phyloP scores from a whole-genome alignment of 2,113 vertebrate species.

The Crotophaga sulcirostris region DNA sequence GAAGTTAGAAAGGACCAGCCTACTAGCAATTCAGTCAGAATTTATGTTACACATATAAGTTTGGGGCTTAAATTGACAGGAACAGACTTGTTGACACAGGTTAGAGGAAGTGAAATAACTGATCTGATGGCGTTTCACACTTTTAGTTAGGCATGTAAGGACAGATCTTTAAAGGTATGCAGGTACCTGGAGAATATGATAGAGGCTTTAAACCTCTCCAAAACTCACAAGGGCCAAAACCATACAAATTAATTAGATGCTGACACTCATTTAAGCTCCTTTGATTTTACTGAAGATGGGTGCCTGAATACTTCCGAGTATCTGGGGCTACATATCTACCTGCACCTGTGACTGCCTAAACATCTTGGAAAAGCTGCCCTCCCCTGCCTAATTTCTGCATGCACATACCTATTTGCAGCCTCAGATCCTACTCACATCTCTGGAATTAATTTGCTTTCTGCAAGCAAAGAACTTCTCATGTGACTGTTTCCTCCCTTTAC shows the following conservation, averaged over 20 bases:
- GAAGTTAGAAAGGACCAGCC: background rate
- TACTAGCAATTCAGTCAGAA: background rate
- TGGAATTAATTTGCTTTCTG: conserved; percentile 4
- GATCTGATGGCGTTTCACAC: background rate
- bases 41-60: background rate
- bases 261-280: background rate
- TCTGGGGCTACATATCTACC: background rate
- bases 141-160: background rate
- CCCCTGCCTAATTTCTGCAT: background rate
- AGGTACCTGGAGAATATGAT: background rate
- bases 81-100: background rate
- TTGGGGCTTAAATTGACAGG: background rate
- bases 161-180: conserved; percentile 7
- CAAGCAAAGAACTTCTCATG: background rate
- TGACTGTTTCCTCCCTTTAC: background rate
- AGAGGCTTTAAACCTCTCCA: background rate
- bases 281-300: background rate
- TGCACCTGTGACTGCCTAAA: background rate
- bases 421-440: background rate
- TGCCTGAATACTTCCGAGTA: background rate
- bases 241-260: background rate
- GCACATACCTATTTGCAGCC: background rate
- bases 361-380: background rate
- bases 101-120: conserved; percentile 19
- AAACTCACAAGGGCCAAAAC: background rate